Evolutionary conservation across 2,888 invertebrate genomes (phyloP).

Genomic region (Drosophila ezoana): DNA sequence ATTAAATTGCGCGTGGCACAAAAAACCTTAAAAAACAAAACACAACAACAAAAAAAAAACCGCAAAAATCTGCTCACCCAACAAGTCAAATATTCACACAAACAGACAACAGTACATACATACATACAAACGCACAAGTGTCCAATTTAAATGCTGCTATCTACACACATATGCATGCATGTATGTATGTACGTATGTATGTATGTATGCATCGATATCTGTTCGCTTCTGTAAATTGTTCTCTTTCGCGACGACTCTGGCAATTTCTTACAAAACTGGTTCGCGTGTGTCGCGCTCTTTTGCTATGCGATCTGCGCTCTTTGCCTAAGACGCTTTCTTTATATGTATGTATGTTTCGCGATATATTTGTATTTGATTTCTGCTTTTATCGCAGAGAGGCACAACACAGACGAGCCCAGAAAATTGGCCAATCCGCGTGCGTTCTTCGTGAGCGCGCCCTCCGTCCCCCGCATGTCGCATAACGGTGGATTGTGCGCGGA

Average conservation of each 20-base stretch:
- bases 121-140: slow-evolving; percentile 33
- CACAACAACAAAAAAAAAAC: slow-evolving; percentile 55
- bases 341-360: slow-evolving; percentile 19
- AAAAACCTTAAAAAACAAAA: slow-evolving; percentile 38
- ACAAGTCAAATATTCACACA: slow-evolving; percentile 49
- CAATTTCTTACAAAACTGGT: slow-evolving; percentile 41
- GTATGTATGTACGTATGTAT: slow-evolving; percentile 5
- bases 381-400: slow-evolving; percentile 41
- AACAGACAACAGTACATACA: slow-evolving; percentile 13
- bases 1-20: slow-evolving; percentile 52
- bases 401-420: slow-evolving; percentile 70
- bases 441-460: slow-evolving; percentile 40
- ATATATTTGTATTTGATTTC: slow-evolving; percentile 10
- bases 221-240: slow-evolving; percentile 49
- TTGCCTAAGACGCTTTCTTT: slow-evolving; percentile 30
- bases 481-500: neutral
- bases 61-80: slow-evolving; percentile 57
- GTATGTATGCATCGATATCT: slow-evolving; percentile 47
- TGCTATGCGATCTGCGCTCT: slow-evolving; percentile 27
- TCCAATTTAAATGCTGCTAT: slow-evolving; percentile 44
- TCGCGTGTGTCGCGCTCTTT: slow-evolving; percentile 67
- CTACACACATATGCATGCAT: slow-evolving; percentile 10
- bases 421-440: slow-evolving; percentile 69
- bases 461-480: slow-evolving; percentile 20
- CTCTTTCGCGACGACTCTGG: slow-evolving; percentile 46